Evolutionary conservation across 2,888 invertebrate species (phyloP).

Genomic region (Griposia aprilina): DNA sequence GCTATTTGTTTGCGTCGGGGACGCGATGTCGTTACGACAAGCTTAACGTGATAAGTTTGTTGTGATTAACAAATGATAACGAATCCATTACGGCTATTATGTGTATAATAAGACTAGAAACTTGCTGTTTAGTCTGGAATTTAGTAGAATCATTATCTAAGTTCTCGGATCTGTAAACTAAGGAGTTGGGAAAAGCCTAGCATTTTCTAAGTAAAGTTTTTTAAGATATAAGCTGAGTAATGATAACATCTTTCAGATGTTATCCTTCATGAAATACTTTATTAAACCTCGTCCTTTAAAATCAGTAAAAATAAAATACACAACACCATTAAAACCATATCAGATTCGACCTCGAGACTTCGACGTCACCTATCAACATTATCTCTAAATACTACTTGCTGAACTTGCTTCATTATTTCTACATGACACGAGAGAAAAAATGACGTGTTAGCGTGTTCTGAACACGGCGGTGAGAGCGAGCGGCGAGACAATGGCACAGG

Average conservation of each 20-base stretch:
- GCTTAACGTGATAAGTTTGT: constrained; percentile 75
- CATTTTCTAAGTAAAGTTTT: background rate
- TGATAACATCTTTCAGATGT: background rate
- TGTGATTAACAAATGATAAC: constrained; percentile 76
- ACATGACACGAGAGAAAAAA: constrained; percentile 75
- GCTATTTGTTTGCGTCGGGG: constrained; percentile 82
- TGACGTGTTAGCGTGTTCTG: constrained; percentile 72
- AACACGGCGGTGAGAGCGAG: constrained; percentile 64
- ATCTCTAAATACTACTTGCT: constrained; percentile 64
- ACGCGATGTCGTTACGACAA: constrained; percentile 70
- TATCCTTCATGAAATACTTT: background rate
- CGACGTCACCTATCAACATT: constrained; percentile 51
- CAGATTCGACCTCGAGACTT: constrained; percentile 14
- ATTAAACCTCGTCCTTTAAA: background rate
- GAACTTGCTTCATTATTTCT: constrained; percentile 73
- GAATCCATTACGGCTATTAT: constrained; percentile 63
- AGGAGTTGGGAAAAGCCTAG: background rate
- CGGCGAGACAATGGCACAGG: constrained; percentile 63
- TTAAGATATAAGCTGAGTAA: background rate
- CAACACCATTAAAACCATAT: constrained; percentile 1
- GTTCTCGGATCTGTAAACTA: background rate
- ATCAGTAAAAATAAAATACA: background rate
- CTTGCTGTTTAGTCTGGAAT: constrained; percentile 37
- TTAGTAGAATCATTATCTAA: constrained; percentile 22
- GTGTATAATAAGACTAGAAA: constrained; percentile 51